Percentiles rank a stretch among this genome's conserved stretches.
Conservation (phyloP, 2,797 vertebrate genomes). For the Karalla daura region DNA sequence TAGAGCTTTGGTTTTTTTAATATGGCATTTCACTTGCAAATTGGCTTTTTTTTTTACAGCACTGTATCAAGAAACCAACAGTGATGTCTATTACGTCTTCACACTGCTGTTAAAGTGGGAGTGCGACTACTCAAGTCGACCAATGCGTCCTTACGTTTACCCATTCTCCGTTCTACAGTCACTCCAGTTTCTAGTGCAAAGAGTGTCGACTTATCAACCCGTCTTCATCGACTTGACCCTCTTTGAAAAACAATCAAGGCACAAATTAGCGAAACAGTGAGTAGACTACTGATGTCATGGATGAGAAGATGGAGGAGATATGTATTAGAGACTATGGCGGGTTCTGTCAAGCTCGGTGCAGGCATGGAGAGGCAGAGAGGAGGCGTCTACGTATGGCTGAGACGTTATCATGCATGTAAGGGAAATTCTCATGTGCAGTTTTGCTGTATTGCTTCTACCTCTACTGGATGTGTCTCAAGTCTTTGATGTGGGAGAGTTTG, state of each 20-base stretch:
- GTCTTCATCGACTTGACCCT: conserved; percentile 5
- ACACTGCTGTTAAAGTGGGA: conserved; percentile 2
- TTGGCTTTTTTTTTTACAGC: background rate
- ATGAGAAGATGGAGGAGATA: conserved; percentile 29
- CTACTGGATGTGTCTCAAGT: conserved; percentile 12
- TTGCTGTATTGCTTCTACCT: conserved; percentile 12
- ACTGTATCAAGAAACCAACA: background rate
- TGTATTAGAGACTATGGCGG: conserved; percentile 13
- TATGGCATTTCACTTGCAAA: conserved; percentile 1
- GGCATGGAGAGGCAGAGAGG: conserved; percentile 44
- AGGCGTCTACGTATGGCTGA: conserved; percentile 30
- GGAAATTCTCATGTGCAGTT: background rate
- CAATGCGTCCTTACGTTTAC: too few relatives aligned
- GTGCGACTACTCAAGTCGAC: too few relatives aligned
- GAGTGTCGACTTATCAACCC: background rate
- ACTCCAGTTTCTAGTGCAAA: background rate
- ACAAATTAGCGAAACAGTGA: conserved; percentile 6
- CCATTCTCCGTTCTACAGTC: conserved; percentile 23
- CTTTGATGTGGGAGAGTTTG: conserved; percentile 30
- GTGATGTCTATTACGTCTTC: background rate
- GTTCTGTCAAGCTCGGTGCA: conserved; percentile 27
- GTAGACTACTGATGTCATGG: conserved; percentile 21
- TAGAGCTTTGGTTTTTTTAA: conserved; percentile 16
- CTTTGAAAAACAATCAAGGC: conserved; percentile 11
- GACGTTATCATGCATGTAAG: conserved; percentile 62